phyloP scores from a whole-genome alignment of 2,888 invertebrate species.

The Ochropacha duplaris region DNA sequence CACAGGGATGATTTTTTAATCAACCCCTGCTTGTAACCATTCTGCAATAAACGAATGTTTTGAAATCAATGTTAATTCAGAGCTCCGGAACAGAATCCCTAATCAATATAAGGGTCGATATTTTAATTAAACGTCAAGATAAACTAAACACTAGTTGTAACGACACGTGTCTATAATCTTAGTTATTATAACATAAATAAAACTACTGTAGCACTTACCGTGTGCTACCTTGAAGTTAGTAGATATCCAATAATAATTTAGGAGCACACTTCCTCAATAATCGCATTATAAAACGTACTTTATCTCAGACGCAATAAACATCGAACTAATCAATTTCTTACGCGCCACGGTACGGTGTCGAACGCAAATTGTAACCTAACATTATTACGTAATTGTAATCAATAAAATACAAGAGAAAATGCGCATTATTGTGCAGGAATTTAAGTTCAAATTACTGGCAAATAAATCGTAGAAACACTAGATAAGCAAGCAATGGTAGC shows the following conservation, averaged over 20 bases:
- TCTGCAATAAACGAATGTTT: not conserved
- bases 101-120: not conserved
- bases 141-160: not conserved
- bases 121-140: not conserved
- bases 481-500: conserved; percentile 1
- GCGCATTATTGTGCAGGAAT: not conserved
- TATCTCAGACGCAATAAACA: conserved; percentile 6
- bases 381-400: conserved; percentile 1
- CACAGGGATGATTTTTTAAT: no score
- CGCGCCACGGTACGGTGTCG: not conserved
- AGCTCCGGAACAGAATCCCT: not conserved
- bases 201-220: not conserved
- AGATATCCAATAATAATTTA: not conserved
- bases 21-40: no score
- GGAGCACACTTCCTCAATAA: not conserved
- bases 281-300: conserved; percentile 4
- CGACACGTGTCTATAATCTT: not conserved
- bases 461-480: not conserved
- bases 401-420: not conserved
- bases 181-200: not conserved
- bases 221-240: not conserved
- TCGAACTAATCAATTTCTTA: conserved; percentile 7
- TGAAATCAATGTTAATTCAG: not conserved
- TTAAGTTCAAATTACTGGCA: not conserved
- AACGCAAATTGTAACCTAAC: not conserved